Base-by-base conservation (phyloP, 2,113 vertebrate species). In the Pygoscelis adeliae region DNA sequence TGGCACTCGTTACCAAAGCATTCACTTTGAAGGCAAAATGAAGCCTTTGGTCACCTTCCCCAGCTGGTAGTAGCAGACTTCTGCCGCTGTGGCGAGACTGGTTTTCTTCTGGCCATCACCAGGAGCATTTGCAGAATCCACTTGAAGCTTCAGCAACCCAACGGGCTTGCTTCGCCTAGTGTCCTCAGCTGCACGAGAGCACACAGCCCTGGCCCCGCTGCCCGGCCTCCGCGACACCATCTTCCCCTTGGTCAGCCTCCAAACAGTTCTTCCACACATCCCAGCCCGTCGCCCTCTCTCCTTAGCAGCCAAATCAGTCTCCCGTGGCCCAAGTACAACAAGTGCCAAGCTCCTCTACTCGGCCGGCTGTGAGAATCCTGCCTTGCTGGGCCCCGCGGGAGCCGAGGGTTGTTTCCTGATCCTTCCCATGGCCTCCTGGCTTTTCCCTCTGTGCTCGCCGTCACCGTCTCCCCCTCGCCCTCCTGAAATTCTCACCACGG, bases 341-440 rank as follows among this genome's bases (percentile, higher is more conserved):
- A 49, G 12, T 1, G 2, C 36, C 0, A 4, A 82, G 44, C 38
- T 23, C 0, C 0, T 19, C 56, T 47, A 22, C 78, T 85, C 1
- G 1, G 66, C 56, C 0, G 0, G 13, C 80, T 78, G 55, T 70
- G 67, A 74, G 50, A 95, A 77, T 50, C 47, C 86, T 70, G 67
- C 53, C 30, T 62, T 0, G 10, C 40, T 1, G 17, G 52, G 58
- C 53, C 80, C 67, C 42, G 0, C 0, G 22, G 76, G 83, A 83
- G 49, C 27, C 0, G 0, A 22, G 67, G 21, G 22, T 11, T 89
- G 13, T n/a, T 83, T 81, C 52, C 56, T 30, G 29, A 9, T n/a
- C 70, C 73, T 84, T 87, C 73, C 77, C 20, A 8, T 27, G 59
- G 56, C 30, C 47, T 89, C 56, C n/a, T 34, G 47, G 59, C 26